Percentiles rank a stretch among this genome's conserved stretches.
These are phyloP conservation scores for Cichlasoma orientale DNA, from an alignment of 2,797 vertebrate species.

Conservation along the genomic window DNA sequence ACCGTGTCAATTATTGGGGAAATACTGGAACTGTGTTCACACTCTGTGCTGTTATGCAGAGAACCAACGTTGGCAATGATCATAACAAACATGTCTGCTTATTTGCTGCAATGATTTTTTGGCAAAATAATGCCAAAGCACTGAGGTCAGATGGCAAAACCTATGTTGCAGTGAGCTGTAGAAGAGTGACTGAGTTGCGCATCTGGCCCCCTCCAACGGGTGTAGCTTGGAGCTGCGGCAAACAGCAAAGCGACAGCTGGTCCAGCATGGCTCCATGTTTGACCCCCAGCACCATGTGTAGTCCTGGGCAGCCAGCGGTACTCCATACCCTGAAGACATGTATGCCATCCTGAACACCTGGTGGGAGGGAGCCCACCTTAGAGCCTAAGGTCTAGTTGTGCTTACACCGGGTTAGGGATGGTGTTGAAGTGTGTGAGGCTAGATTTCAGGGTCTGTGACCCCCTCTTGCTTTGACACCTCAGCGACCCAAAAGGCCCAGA, in stretches of 20 bases:
- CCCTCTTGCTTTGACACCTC: slow-evolving; percentile 68
- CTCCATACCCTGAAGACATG: slow-evolving; percentile 78
- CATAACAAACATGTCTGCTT: slow-evolving; percentile 11
- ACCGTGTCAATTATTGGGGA: slow-evolving; percentile 59
- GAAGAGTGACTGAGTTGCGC: slow-evolving; percentile 69
- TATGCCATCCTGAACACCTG: slow-evolving; percentile 79
- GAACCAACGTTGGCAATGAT: slow-evolving; percentile 23
- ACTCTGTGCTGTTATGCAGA: slow-evolving; percentile 12
- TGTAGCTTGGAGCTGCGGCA: slow-evolving; percentile 67
- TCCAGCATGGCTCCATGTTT: slow-evolving; percentile 83
- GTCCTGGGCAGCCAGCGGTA: slow-evolving; percentile 69
- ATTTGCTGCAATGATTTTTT: slow-evolving; percentile 45
- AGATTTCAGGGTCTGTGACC: slow-evolving; percentile 69
- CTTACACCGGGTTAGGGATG: slow-evolving; percentile 64
- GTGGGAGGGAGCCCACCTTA: slow-evolving; percentile 73
- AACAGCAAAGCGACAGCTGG: slow-evolving; percentile 85
- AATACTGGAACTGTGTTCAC: slow-evolving; percentile 24
- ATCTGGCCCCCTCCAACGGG: slow-evolving; percentile 77
- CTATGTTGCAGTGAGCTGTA: slow-evolving; percentile 51
- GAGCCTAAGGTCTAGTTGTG: slow-evolving; percentile 71
- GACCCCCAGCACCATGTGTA: slow-evolving; percentile 80
- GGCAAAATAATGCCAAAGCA: slow-evolving; percentile 47
- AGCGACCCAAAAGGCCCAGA: slow-evolving; percentile 70
- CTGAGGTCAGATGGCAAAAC: slow-evolving; percentile 58
- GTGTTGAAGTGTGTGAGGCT: slow-evolving; percentile 55